Percentiles rank a stretch among this genome's conserved stretches.
Conservation (phyloP, 2,888 invertebrate species). For the Lasiommata megera region DNA sequence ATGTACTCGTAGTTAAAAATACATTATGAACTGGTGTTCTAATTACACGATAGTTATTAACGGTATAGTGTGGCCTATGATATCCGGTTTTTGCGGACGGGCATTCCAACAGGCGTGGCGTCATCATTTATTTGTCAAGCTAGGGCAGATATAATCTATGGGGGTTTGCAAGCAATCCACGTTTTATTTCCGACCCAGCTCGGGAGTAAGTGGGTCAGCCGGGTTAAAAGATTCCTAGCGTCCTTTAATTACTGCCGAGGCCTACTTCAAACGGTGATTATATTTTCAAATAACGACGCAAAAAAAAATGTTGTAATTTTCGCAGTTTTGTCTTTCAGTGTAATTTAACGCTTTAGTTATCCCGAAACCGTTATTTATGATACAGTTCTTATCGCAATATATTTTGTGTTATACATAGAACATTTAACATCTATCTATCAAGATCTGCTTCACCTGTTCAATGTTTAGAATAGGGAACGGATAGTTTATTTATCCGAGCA, state of each 20-base stretch:
- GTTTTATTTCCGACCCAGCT: constrained; percentile 40
- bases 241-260: constrained; percentile 10
- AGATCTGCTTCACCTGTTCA: constrained; percentile 34
- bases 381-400: not conserved
- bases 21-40: constrained; percentile 54
- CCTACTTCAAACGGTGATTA: constrained; percentile 5
- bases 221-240: constrained; percentile 20
- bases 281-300: not conserved
- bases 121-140: constrained; percentile 69
- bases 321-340: too few relatives aligned
- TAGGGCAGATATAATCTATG: constrained; percentile 39
- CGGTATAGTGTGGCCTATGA: constrained; percentile 61
- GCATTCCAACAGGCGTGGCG: constrained; percentile 62
- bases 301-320: too few relatives aligned
- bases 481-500: constrained; percentile 30
- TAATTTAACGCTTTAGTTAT: too few relatives aligned
- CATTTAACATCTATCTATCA: constrained; percentile 2
- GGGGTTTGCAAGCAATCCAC: constrained; percentile 36
- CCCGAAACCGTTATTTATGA: too few relatives aligned
- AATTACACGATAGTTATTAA: constrained; percentile 61
- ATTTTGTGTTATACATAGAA: not conserved
- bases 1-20: constrained; percentile 18
- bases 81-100: constrained; percentile 62
- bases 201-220: constrained; percentile 42
- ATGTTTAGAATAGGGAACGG: constrained; percentile 29